Evolutionary conservation across 2,888 invertebrate species (phyloP).

Genomic region (Atethmia centrago): DNA sequence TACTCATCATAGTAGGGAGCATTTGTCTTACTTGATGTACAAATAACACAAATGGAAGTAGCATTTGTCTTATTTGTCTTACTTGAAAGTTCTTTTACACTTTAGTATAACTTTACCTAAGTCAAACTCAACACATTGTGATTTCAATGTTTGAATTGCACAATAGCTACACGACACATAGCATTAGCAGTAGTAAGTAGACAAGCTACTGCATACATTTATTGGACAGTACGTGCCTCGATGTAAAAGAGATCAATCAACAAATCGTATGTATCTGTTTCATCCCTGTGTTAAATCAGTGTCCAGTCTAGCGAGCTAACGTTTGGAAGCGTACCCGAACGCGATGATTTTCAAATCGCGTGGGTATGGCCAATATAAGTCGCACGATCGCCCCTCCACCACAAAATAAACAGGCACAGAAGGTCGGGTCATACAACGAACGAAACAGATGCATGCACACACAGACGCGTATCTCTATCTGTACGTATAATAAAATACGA

Average conservation of each 20-base stretch:
- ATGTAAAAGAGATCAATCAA: conserved; percentile 5
- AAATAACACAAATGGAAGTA: no score
- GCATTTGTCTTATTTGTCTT: no score
- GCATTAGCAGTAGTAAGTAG: no score
- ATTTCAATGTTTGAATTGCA: neutral
- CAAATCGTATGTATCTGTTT: conserved; percentile 5
- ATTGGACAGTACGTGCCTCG: neutral
- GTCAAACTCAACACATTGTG: no score
- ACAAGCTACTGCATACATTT: neutral
- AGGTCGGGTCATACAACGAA: neutral
- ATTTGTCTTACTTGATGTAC: no score
- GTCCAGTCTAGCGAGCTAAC: conserved; percentile 12
- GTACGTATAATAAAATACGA: no score
- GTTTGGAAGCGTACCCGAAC: conserved; percentile 26
- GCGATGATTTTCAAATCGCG: conserved; percentile 73
- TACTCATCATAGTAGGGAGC: neutral
- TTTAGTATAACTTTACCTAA: no score
- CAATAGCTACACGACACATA: neutral
- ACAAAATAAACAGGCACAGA: neutral
- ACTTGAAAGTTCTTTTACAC: neutral
- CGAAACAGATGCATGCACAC: neutral
- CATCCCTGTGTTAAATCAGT: conserved; percentile 22
- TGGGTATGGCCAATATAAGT: conserved; percentile 78
- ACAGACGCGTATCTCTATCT: no score
- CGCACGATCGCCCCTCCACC: conserved; percentile 38